phyloP scores from a whole-genome alignment of 1,140 invertebrate genomes.

The Ruditapes philippinarum region DNA sequence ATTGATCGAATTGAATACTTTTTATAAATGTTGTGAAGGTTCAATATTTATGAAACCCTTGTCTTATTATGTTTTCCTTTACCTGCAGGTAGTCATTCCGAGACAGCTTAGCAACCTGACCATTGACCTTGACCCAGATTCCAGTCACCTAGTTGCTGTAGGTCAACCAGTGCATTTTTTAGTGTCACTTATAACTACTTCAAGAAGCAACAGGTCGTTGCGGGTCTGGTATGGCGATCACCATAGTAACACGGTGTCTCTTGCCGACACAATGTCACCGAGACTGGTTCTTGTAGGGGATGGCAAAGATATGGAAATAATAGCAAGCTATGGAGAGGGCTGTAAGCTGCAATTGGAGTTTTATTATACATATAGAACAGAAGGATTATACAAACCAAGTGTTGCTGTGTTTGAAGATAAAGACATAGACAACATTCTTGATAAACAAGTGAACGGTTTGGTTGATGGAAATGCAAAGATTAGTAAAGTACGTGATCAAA shows the following conservation, averaged over 20 bases:
- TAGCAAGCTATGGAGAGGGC: slow-evolving; percentile 46
- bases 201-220: slow-evolving; percentile 1
- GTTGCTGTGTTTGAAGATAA: slow-evolving; percentile 34
- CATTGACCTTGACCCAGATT: not conserved
- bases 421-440: not conserved
- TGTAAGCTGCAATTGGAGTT: slow-evolving; percentile 42
- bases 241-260: slow-evolving; percentile 9
- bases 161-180: slow-evolving; percentile 31
- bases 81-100: slow-evolving; percentile 38
- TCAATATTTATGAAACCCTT: not conserved
- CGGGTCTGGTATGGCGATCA: slow-evolving; percentile 50
- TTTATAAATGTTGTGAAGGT: no score
- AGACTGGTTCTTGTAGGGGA: slow-evolving; percentile 32
- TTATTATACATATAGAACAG: not conserved
- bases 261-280: slow-evolving; percentile 30
- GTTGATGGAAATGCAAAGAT: not conserved
- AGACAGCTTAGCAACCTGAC: not conserved
- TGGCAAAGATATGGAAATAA: slow-evolving; percentile 56
- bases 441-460: not conserved
- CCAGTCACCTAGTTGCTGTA: not conserved
- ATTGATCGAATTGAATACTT: not conserved
- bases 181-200: slow-evolving; percentile 56
- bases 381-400: slow-evolving; percentile 24
- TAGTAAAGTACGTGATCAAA: not conserved
- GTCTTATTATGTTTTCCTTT: not conserved